Conservation (phyloP, 2,113 vertebrate species). For the rabbit (Oryctolagus cuniculus) region mOryCun1.1 NC_091453.1:20507501-20508000, state of each 20-base stretch:
- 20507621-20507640: neutral
- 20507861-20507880: no score
- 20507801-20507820: neutral
- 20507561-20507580: neutral
- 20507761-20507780: neutral
- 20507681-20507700: neutral
- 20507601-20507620: neutral
- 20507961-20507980: no score
- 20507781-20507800: neutral
- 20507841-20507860: neutral
- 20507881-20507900: no score
- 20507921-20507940: no score
- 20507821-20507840: neutral
- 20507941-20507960: no score
- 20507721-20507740: neutral
- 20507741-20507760: neutral
- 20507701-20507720: neutral
- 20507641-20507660: neutral
- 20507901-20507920: no score
- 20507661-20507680: neutral
- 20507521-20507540: constrained; percentile 1
- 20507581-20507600: neutral
- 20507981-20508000: no score
- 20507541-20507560: neutral
- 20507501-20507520: neutral